Conservation (phyloP, 2,888 invertebrate genomes). For the Amiota minor region DNA sequence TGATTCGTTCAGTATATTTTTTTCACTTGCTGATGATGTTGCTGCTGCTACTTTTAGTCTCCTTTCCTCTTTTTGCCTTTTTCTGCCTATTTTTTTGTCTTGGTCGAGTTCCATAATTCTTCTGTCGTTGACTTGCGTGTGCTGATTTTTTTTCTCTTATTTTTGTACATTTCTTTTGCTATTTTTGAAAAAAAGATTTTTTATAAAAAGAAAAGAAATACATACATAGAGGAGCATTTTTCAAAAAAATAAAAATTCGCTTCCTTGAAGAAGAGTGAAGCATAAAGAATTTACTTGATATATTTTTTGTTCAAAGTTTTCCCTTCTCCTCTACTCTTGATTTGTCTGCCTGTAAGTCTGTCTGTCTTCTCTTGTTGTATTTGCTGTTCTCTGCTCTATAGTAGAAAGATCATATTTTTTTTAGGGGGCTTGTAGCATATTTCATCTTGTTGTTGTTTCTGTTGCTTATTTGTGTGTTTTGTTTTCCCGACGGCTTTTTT, state of each 20-base stretch:
- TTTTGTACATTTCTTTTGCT: slow-evolving; percentile 39
- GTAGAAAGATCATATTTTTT: slow-evolving; percentile 12
- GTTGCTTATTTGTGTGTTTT: neutral
- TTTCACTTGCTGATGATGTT: neutral
- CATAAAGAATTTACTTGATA: neutral
- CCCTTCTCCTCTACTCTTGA: slow-evolving; percentile 2
- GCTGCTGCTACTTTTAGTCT: neutral
- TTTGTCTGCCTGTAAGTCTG: neutral
- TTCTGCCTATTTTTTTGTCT: neutral
- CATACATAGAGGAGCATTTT: neutral
- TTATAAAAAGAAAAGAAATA: slow-evolving; percentile 18
- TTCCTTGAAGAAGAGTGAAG: neutral
- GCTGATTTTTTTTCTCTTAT: no score
- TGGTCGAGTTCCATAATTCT: slow-evolving; percentile 25
- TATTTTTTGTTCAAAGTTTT: neutral
- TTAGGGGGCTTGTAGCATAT: slow-evolving; percentile 23
- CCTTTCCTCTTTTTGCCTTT: slow-evolving; percentile 7
- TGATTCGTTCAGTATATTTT: neutral
- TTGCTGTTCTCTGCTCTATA: neutral
- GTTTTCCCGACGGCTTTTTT: neutral
- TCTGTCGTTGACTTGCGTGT: slow-evolving; percentile 12
- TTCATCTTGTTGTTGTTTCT: neutral
- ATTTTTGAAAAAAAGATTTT: slow-evolving; percentile 51
- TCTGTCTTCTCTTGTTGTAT: neutral
- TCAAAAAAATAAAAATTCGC: neutral